Evolutionary conservation across 92 coral and sea anemone species (phyloP).

Genomic region (Actinernus sp.): DNA sequence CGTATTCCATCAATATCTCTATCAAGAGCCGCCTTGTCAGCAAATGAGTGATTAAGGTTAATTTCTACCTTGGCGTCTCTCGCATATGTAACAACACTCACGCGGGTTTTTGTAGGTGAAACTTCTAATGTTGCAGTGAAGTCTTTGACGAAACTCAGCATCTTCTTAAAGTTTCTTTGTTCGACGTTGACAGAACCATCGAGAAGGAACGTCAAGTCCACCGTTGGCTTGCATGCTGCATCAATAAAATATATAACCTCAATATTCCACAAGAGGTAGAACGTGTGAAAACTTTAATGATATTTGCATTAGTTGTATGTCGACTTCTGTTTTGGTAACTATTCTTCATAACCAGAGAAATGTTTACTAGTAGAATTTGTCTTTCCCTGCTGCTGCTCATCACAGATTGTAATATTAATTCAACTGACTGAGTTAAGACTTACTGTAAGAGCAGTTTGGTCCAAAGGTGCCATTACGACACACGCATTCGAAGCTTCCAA

Average conservation of each 20-base stretch:
- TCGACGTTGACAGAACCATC: conserved; percentile 27
- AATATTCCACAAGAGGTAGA: too few species aligned
- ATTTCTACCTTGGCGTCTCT: neutral
- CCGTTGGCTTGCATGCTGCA: conserved; percentile 2
- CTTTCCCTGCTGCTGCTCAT: too few species aligned
- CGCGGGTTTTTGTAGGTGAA: conserved; percentile 10
- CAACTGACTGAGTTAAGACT: too few species aligned
- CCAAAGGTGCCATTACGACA: conserved; percentile 20
- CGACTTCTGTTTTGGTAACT: too few species aligned
- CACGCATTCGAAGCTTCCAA: conserved; percentile 27
- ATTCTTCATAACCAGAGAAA: too few species aligned
- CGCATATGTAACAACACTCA: conserved; percentile 5
- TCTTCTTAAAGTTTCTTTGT: neutral
- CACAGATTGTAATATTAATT: too few species aligned
- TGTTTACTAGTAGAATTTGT: too few species aligned
- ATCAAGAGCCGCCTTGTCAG: conserved; percentile 12
- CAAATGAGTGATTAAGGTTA: neutral
- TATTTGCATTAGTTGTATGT: too few species aligned
- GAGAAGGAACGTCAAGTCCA: conserved; percentile 27
- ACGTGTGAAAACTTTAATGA: too few species aligned
- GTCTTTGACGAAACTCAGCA: conserved; percentile 3
- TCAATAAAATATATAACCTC: too few species aligned
- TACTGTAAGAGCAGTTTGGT: conserved; percentile 20
- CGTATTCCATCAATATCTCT: neutral
- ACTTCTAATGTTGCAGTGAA: conserved; percentile 18